These are phyloP conservation scores for Oscheius sp. DNA, from an alignment of 2,888 invertebrate genomes.

Conservation along the genomic window DNA sequence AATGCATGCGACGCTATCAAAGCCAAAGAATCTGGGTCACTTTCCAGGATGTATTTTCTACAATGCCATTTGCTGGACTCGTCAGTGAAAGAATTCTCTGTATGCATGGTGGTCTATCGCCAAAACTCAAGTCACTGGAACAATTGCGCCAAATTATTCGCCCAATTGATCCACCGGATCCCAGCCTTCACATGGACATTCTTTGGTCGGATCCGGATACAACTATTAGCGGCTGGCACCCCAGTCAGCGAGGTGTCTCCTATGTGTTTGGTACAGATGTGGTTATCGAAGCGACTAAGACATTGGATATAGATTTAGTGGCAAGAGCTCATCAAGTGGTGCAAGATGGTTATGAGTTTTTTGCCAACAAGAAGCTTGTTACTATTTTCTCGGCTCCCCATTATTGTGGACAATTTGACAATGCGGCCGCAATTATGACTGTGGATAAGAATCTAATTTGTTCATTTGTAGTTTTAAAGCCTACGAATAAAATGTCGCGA, in stretches of 20 bases:
- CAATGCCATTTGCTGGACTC: conserved; percentile 57
- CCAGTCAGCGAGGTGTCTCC: conserved; percentile 73
- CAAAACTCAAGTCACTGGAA: conserved; percentile 49
- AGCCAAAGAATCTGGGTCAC: conserved; percentile 49
- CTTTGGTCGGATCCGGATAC: conserved; percentile 70
- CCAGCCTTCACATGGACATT: conserved; percentile 71
- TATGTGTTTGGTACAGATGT: conserved; percentile 75
- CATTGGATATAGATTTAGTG: conserved; percentile 59
- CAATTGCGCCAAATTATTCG: conserved; percentile 43
- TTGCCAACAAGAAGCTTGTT: conserved; percentile 66
- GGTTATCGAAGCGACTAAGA: conserved; percentile 67
- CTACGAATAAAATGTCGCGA: background rate
- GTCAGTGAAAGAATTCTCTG: conserved; percentile 55
- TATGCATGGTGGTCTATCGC: conserved; percentile 62
- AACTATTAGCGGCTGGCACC: conserved; percentile 45
- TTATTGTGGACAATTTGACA: conserved; percentile 62
- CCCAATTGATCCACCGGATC: conserved; percentile 67
- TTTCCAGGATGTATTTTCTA: conserved; percentile 57
- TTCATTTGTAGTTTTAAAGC: conserved; percentile 52
- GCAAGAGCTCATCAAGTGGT: conserved; percentile 71
- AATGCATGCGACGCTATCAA: conserved; percentile 53
- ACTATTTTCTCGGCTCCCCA: conserved; percentile 59
- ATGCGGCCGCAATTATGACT: conserved; percentile 62
- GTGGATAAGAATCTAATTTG: conserved; percentile 60
- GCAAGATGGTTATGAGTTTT: conserved; percentile 76